Percentiles rank a stretch among this genome's conserved stretches.
Evolutionary conservation across 2,113 vertebrate species (phyloP).

Genomic region (Mesocricetus auratus): DNA sequence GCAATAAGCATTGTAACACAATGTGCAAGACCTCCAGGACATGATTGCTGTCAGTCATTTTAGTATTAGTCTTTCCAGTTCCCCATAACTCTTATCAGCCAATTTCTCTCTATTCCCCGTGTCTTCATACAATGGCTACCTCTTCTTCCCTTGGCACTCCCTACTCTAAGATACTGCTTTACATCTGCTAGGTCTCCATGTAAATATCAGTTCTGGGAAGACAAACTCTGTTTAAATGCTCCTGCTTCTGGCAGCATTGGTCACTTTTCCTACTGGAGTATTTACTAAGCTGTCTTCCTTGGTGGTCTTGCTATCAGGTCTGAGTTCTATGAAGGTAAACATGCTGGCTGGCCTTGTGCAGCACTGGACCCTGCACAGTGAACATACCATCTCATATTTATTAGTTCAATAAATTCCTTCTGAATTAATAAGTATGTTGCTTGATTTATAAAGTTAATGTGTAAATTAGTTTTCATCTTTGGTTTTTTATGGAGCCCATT

Average conservation of each 20-base stretch:
- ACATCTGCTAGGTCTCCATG: not conserved
- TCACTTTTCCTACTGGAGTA: not conserved
- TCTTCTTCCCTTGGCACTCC: not conserved
- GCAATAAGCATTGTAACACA: not conserved
- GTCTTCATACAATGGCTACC: not conserved
- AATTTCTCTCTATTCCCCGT: not conserved
- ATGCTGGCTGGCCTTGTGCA: not conserved
- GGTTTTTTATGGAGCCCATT: not conserved
- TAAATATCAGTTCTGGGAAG: not conserved
- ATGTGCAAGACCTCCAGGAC: not conserved
- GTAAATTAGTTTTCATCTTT: not conserved
- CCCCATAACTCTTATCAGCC: not conserved
- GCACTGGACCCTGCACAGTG: not conserved
- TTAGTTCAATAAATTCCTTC: not conserved
- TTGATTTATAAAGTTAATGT: not conserved
- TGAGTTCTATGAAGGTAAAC: not conserved
- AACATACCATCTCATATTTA: not conserved
- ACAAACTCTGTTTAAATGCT: not conserved
- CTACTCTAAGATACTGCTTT: not conserved
- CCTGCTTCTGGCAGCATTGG: rapidly evolving
- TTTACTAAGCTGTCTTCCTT: not conserved
- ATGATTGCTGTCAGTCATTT: not conserved
- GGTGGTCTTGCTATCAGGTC: too few species aligned
- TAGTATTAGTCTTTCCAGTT: not conserved
- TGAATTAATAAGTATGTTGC: not conserved